Percentiles rank a stretch among this genome's conserved stretches.
phyloP scores from a whole-genome alignment of 2,797 vertebrate genomes.

The Brotogeris chrysoptera region DNA sequence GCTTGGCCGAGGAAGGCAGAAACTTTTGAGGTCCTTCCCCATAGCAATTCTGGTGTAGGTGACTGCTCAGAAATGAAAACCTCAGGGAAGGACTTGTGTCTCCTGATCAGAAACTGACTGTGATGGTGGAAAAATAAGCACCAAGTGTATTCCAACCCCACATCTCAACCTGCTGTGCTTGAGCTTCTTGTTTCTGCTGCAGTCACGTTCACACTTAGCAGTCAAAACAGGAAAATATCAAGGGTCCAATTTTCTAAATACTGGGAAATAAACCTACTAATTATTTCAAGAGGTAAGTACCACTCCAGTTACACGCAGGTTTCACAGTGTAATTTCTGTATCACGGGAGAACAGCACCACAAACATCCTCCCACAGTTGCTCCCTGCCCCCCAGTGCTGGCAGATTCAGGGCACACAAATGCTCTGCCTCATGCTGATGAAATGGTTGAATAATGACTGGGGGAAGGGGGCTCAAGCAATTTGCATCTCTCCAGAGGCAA shows the following conservation, averaged over 20 bases:
- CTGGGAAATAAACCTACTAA: slow-evolving; percentile 65
- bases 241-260: slow-evolving; percentile 73
- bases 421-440: not conserved
- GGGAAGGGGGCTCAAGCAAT: not conserved
- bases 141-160: not conserved
- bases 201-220: slow-evolving; percentile 53
- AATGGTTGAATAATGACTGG: not conserved
- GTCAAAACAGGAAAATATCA: slow-evolving; percentile 69
- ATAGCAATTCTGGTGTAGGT: not conserved
- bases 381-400: not conserved
- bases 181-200: slow-evolving; percentile 4
- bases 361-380: not conserved
- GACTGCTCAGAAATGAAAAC: not conserved
- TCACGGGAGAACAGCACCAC: slow-evolving; percentile 38
- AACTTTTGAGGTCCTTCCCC: not conserved
- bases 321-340: slow-evolving; percentile 55
- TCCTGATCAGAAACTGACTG: not conserved
- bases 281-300: slow-evolving; percentile 65
- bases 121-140: not conserved
- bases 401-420: not conserved
- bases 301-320: slow-evolving; percentile 50
- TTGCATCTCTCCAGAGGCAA: not conserved
- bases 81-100: not conserved
- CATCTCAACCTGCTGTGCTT: not conserved
- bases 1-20: not conserved